A percentile compares a stretch with the other conserved stretches of the same genome.
These are phyloP conservation scores for Acinonyx jubatus DNA, from an alignment of 2,113 vertebrate genomes.

Conservation along the genomic window DNA sequence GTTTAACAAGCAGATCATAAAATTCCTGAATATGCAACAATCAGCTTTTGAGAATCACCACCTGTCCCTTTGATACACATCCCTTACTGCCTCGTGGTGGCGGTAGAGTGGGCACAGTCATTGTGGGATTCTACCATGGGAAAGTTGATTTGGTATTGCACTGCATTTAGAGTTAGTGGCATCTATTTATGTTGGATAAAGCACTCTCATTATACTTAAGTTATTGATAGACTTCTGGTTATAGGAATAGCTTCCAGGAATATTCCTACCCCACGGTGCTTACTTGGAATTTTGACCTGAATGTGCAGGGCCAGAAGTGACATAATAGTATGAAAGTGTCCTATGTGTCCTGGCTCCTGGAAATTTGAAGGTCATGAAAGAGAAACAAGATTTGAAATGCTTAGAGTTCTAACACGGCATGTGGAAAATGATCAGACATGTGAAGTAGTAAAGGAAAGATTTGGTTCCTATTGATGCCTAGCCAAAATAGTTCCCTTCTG, in stretches of 20 bases:
- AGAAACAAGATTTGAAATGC: not conserved
- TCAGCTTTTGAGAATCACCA: not conserved
- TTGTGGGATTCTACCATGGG: not conserved
- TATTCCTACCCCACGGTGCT: not conserved
- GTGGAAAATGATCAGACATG: not conserved
- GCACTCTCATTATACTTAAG: not conserved
- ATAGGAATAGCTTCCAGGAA: not conserved
- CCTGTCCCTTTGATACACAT: not conserved
- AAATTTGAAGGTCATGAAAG: not conserved
- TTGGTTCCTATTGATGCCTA: not conserved
- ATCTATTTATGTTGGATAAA: not conserved
- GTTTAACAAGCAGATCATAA: not conserved
- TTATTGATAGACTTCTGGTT: not conserved
- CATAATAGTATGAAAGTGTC: not conserved
- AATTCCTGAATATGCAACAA: not conserved
- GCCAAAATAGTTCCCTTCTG: not conserved
- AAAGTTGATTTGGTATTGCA: not conserved
- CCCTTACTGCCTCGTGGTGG: not conserved
- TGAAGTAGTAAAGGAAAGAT: not conserved
- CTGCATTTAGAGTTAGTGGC: not conserved
- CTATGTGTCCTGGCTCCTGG: not conserved
- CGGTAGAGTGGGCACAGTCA: not conserved
- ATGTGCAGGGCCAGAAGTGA: not conserved
- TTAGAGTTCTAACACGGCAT: not conserved
- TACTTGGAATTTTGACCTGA: not conserved